These are phyloP conservation scores for Pristionchus arcanus DNA, from an alignment of 2,888 invertebrate species.

Conservation along the genomic window DNA sequence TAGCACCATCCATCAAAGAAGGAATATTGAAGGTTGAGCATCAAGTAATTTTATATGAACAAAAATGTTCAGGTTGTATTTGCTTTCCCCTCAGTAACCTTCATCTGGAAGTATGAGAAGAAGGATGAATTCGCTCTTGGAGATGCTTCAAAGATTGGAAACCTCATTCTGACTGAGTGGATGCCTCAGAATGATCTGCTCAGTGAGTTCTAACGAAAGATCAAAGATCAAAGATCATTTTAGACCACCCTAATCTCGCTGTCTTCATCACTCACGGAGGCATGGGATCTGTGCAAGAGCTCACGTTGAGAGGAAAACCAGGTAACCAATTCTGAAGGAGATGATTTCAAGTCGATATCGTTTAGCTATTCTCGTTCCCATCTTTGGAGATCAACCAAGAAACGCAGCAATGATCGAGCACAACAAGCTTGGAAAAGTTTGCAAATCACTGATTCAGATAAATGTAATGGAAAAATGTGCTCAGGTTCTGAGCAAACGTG, in stretches of 20 bases:
- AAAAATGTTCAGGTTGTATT: neutral
- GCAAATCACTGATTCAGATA: neutral
- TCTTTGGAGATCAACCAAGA: constrained; percentile 27
- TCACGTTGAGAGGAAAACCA: constrained; percentile 19
- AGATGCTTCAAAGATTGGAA: constrained; percentile 1
- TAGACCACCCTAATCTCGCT: constrained; percentile 24
- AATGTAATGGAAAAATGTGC: no score
- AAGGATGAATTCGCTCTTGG: constrained; percentile 31
- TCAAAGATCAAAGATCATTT: no score
- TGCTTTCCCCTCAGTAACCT: neutral
- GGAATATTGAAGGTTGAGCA: neutral
- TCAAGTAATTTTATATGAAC: neutral
- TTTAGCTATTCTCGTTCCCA: constrained; percentile 27
- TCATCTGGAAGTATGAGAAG: constrained; percentile 43
- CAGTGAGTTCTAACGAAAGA: neutral
- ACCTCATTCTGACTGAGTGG: no score
- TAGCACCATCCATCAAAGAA: neutral
- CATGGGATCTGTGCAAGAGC: constrained; percentile 41
- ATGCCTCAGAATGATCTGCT: constrained; percentile 43
- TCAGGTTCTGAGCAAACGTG: constrained; percentile 30
- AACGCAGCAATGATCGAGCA: constrained; percentile 17
- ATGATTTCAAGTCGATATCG: neutral
- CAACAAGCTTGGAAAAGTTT: constrained; percentile 22
- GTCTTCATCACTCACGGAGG: constrained; percentile 31
- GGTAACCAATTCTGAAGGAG: no score